Evolutionary conservation across 2,113 vertebrate genomes (phyloP).

Genomic region (Erpornis zantholeuca): DNA sequence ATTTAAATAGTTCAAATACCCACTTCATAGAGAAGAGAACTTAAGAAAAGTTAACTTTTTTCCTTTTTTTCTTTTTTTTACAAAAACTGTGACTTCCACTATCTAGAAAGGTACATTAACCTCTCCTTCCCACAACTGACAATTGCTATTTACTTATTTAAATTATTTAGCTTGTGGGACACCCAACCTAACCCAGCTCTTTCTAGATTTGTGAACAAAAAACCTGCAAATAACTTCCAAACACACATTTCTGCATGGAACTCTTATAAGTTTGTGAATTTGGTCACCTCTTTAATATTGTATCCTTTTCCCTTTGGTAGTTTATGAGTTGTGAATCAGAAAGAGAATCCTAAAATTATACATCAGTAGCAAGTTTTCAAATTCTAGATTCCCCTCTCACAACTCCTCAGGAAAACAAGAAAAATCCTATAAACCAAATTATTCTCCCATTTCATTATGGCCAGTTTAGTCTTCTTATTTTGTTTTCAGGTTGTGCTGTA

Average conservation of each 20-base stretch:
- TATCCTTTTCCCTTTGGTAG: neutral
- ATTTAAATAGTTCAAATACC: neutral
- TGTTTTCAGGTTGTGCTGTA: neutral
- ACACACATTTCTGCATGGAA: neutral
- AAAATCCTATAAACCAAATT: neutral
- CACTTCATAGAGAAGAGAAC: neutral
- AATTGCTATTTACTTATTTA: neutral
- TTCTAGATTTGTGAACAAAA: neutral
- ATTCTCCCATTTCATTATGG: neutral
- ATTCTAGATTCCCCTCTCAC: accelerated
- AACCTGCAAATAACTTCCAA: neutral
- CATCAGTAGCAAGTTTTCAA: neutral
- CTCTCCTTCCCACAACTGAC: neutral
- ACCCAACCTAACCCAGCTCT: neutral
- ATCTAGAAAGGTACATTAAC: neutral
- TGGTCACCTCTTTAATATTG: neutral
- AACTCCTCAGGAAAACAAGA: neutral
- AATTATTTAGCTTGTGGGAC: neutral
- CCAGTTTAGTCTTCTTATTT: neutral
- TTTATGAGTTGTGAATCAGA: neutral
- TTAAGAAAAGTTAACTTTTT: neutral
- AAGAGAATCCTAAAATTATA: neutral
- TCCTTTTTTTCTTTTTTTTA: no score
- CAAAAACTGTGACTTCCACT: neutral
- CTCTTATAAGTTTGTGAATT: neutral